phyloP scores from a whole-genome alignment of 2,888 invertebrate genomes.

The Noctuana brunneofusca region DNA sequence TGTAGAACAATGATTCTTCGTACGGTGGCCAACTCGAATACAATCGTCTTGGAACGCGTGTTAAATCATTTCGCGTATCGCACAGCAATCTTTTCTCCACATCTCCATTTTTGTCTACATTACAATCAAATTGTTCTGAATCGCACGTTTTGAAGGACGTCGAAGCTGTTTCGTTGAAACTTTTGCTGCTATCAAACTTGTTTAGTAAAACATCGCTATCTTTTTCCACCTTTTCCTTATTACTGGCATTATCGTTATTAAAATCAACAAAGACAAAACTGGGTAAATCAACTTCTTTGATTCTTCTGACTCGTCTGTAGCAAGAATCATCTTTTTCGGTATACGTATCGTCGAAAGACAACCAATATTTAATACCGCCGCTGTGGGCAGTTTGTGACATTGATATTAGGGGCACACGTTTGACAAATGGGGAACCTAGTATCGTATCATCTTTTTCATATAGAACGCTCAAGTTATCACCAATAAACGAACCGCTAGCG shows the following conservation, averaged over 20 bases:
- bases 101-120: slow-evolving; percentile 18
- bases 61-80: slow-evolving; percentile 45
- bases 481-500: slow-evolving; percentile 37
- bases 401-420: slow-evolving; percentile 58
- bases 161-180: slow-evolving; percentile 42
- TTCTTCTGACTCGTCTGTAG: slow-evolving; percentile 38
- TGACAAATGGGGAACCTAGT: slow-evolving; percentile 64
- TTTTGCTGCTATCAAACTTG: slow-evolving; percentile 13
- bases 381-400: slow-evolving; percentile 70
- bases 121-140: slow-evolving; percentile 38
- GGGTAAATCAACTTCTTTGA: slow-evolving; percentile 48
- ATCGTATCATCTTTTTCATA: slow-evolving; percentile 57
- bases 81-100: slow-evolving; percentile 50
- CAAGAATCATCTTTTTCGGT: slow-evolving; percentile 38
- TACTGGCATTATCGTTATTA: slow-evolving; percentile 35
- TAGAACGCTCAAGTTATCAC: slow-evolving; percentile 48
- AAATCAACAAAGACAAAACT: slow-evolving; percentile 59
- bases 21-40: slow-evolving; percentile 72
- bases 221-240: slow-evolving; percentile 32
- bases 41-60: slow-evolving; percentile 41
- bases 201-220: slow-evolving; percentile 5
- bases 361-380: slow-evolving; percentile 75
- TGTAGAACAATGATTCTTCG: slow-evolving; percentile 69
- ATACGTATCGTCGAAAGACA: slow-evolving; percentile 67
- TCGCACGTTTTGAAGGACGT: slow-evolving; percentile 51